A percentile compares a stretch with the other conserved stretches of the same genome.
phyloP scores from a whole-genome alignment of 2,113 vertebrate species.

The Corydoras maculifer region DNA sequence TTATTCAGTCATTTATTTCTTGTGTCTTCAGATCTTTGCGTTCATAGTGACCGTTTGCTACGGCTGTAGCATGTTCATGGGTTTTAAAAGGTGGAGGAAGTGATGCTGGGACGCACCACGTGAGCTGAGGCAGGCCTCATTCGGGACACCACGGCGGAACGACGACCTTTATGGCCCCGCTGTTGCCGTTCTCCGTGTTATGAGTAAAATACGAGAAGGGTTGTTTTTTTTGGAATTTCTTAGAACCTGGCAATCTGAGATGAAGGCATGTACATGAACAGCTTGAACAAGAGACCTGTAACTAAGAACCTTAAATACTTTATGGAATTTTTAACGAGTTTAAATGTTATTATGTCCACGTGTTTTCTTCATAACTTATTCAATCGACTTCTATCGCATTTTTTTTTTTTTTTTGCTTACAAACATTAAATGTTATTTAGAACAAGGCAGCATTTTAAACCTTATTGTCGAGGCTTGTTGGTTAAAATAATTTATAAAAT shows the following conservation, averaged over 20 bases:
- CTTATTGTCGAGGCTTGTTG: background rate
- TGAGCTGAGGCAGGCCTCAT: no score
- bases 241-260: background rate
- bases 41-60: conserved; percentile 65
- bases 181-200: background rate
- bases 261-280: background rate
- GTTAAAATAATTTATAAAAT: background rate
- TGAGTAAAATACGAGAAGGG: conserved; percentile 19
- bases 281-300: background rate
- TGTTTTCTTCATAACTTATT: background rate
- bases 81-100: conserved; percentile 66
- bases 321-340: background rate
- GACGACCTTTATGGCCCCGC: conserved; percentile 1
- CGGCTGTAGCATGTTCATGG: conserved; percentile 68
- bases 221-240: background rate
- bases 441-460: background rate
- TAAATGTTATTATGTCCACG: background rate
- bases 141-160: background rate
- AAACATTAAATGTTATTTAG: background rate
- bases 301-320: background rate
- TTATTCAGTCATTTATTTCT: background rate
- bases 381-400: background rate
- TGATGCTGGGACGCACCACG: conserved; percentile 26
- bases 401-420: background rate
- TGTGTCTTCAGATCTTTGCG: conserved; percentile 59